Evolutionary conservation across 2,797 vertebrate species (phyloP).

Genomic region (Austrolebias charrua): DNA sequence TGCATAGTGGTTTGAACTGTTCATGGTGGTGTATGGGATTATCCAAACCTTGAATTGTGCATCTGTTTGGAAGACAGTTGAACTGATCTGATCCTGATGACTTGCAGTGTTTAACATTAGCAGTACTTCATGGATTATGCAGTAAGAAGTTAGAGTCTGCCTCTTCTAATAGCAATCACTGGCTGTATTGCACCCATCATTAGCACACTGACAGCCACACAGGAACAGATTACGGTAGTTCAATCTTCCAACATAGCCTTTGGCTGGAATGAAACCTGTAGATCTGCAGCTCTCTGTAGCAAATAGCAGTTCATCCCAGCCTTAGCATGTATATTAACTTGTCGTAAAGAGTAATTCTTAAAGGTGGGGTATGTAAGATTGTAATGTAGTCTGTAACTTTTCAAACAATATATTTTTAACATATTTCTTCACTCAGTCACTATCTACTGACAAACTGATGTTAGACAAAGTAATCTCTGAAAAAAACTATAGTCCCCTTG

Average conservation of each 20-base stretch:
- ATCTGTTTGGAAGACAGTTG: no score
- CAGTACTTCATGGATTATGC: conserved; percentile 5
- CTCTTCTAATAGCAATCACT: conserved; percentile 20
- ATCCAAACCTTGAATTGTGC: background rate
- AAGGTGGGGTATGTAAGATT: background rate
- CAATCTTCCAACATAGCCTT: conserved; percentile 11
- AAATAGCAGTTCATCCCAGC: conserved; percentile 15
- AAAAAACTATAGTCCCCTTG: no score
- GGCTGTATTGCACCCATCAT: conserved; percentile 21
- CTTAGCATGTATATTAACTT: conserved; percentile 41
- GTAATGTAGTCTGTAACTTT: no score
- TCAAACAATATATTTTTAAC: no score
- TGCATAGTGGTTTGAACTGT: no score
- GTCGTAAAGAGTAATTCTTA: background rate
- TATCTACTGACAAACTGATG: no score
- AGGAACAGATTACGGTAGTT: conserved; percentile 15
- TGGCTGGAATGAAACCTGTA: no score
- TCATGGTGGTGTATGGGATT: background rate
- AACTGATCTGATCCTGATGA: background rate
- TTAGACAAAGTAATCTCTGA: no score
- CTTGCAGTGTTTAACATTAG: background rate
- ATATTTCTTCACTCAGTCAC: no score
- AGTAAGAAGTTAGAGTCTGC: background rate
- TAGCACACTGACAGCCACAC: conserved; percentile 5
- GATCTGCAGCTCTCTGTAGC: no score